These are phyloP conservation scores for Eurystomus gularis DNA, from an alignment of 2,113 vertebrate species.

Conservation along the genomic window DNA sequence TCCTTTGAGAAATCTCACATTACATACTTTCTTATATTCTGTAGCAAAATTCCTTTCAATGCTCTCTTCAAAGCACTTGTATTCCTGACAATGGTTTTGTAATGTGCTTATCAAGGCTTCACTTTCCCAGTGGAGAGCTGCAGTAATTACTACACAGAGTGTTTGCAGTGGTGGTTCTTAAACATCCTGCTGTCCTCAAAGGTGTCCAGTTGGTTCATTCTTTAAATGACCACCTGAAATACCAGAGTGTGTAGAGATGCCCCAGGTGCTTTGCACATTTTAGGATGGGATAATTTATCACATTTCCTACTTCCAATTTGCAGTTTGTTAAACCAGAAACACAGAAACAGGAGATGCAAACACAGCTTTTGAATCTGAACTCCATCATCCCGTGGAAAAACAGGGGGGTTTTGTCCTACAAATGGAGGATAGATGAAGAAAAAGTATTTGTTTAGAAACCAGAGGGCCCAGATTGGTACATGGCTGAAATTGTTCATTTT, in stretches of 20 bases:
- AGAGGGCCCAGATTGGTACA: neutral
- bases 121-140: constrained; percentile 5
- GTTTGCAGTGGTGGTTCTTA: neutral
- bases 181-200: constrained; percentile 8
- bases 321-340: neutral
- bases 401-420: neutral
- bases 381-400: neutral
- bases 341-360: neutral
- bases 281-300: neutral
- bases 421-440: neutral
- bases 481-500: neutral
- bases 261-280: constrained; percentile 4
- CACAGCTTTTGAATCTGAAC: constrained; percentile 16
- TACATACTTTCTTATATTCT: constrained; percentile 30
- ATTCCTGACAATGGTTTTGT: constrained; percentile 23
- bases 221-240: constrained; percentile 11
- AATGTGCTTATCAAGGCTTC: constrained; percentile 51
- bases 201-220: neutral
- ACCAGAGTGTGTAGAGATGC: neutral
- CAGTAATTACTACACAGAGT: constrained; percentile 47
- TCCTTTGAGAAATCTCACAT: constrained; percentile 32
- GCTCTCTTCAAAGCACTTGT: constrained; percentile 50
- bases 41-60: constrained; percentile 34
- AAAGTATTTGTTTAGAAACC: constrained; percentile 17
- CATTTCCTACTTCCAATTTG: neutral